Evolutionary conservation across 2,797 vertebrate species (phyloP), one percentile per base, ranked within the genome.

Genomic region (Sebastes trivittatus): DNA sequence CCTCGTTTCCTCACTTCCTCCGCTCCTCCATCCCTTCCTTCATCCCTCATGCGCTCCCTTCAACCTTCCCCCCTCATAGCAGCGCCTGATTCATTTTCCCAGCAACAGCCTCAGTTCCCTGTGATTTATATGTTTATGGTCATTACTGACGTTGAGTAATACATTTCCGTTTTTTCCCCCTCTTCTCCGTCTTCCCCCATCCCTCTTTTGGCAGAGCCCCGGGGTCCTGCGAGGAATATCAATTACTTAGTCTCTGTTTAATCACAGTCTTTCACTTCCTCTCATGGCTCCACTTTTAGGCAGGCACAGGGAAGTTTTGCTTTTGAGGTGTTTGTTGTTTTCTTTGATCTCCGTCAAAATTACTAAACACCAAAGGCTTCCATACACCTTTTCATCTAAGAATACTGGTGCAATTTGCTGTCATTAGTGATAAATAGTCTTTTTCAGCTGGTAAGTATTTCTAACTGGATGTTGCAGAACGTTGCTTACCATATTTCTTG

Each of bases 121-220:
- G 88, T 96, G 96, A 96, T 95, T 96, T 95, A 96, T 96, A 95
- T 95, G 95, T 96, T 95, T 96, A 95, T 94, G 92, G 93, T 92
- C 95, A 94, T 95, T 95, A 93, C 93, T 94, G 95, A 95, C 92
- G 74, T 94, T 94, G 95, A 96, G 92, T 95, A 95, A 96, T 96
- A 93, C 89, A 90, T 95, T 94, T 94, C 83, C 83, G 70, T 83
- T 89, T n/a, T 86, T 82, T 55, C 64, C 42, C 75, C 78, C 78
- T 86, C 87, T 85, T 89, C 90, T 89, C 85, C 81, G 70, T 88
- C 92, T 90, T 84, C 78, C 88, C 81, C 84, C 85, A 77, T 93
- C 89, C 90, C 87, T 88, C 85, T 88, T 79, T 94, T 92, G 92
- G 92, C 90, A 90, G 92, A 86, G 90, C 86, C 90, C 75, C 25